These are phyloP conservation scores for Laterallus jamaicensis DNA, from an alignment of 2,113 vertebrate species.

Conservation along the genomic window DNA sequence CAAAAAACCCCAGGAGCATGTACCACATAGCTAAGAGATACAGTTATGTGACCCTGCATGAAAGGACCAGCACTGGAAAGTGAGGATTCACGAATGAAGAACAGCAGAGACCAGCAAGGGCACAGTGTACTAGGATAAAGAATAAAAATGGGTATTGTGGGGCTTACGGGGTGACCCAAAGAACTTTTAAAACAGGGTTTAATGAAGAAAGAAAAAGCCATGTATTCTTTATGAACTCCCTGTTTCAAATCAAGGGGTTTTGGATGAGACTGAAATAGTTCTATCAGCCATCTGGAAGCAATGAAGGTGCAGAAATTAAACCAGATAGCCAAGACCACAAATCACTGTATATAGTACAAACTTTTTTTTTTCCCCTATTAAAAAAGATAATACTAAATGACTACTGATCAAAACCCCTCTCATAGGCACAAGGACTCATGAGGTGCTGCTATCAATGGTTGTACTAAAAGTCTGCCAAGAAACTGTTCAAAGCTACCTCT, in stretches of 20 bases:
- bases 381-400: background rate
- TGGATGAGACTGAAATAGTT: background rate
- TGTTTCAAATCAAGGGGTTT: background rate
- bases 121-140: background rate
- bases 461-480: slow-evolving; percentile 6
- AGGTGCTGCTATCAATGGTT: background rate
- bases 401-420: background rate
- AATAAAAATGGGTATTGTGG: background rate
- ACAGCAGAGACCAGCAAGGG: background rate
- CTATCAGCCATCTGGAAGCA: background rate
- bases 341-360: accelerated
- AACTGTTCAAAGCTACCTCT: background rate
- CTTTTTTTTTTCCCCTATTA: no score
- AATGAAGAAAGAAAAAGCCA: background rate
- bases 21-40: background rate
- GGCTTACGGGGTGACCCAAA: background rate
- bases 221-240: background rate
- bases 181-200: background rate
- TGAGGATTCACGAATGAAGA: background rate
- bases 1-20: background rate
- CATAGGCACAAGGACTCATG: background rate
- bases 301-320: background rate
- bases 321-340: background rate
- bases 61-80: background rate
- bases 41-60: background rate